Base-by-base conservation (phyloP, 2,888 invertebrate genomes). In the Bimastos eiseni region DNA sequence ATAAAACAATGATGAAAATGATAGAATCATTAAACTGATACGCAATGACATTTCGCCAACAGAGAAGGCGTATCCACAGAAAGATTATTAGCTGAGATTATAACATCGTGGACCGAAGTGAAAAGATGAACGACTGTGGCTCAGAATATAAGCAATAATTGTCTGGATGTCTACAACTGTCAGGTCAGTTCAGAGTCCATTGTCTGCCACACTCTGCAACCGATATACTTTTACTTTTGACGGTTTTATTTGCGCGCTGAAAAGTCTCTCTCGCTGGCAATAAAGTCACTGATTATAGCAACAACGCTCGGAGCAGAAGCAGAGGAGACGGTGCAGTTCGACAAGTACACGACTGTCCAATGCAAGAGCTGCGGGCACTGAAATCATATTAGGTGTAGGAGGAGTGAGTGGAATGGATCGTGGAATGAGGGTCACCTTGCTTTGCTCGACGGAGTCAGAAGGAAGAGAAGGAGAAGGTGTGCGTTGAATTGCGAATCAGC, bases 81-180 rank as follows among this genome's bases (percentile, higher is more conserved):
- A 21, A 44, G 15, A 49, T 49, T 19, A n/a, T n/a, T 49, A 49
- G 49, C 21, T 49, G 49, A 24, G 49, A 49, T 49, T 19, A 49
- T 21, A 17, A 30, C n/a, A 70, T 70, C 70, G n/a, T n/a, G n/a
- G 70, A 49, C 70, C 13, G 70, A 70, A n/a, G n/a, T 70, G 70
- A 89, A 36, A 88, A 88, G 44, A 83, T 91, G 89, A 91, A 83
- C 36, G 70, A 8, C 8, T n/a, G 70, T 70, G 70, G 70, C n/a
- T 70, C 6, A 70, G 70, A 70, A 70, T 70, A 70, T 70, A 70
- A 70, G n/a, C 70, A 70, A 6, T 70, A 70, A 70, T n/a, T 70
- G 30, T 70, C 30, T n/a, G n/a, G 70, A n/a, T 11, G 70, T 70
- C 70, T 70, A 70, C 70, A 70, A 30, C 30, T n/a, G 8, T 15